Percentiles rank a stretch among this genome's conserved stretches.
These are phyloP conservation scores for Drosophila sp. DNA, from an alignment of 1,140 invertebrate genomes.

Conservation along the genomic window DNA sequence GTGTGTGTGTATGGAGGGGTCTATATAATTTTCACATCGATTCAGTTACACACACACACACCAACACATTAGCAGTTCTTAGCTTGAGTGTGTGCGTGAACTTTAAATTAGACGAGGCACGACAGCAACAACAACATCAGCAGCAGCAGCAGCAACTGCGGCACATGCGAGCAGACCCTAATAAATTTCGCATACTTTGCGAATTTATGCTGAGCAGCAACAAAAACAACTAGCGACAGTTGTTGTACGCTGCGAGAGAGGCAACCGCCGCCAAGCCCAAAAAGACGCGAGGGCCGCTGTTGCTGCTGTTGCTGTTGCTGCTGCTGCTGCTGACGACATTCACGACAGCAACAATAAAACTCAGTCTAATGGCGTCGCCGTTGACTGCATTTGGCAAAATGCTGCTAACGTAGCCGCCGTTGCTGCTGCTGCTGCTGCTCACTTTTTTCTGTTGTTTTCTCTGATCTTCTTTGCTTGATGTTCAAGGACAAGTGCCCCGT, in stretches of 20 bases:
- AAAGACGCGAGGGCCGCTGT: constrained; percentile 28
- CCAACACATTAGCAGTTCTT: constrained; percentile 21
- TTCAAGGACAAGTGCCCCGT: constrained; percentile 74
- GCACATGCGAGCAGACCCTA: constrained; percentile 74
- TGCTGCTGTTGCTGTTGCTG: constrained; percentile 25
- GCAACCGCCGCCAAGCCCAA: constrained; percentile 35
- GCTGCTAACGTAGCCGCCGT: constrained; percentile 47
- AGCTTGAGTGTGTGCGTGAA: constrained; percentile 57
- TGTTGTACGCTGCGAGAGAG: constrained; percentile 54
- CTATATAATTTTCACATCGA: constrained; percentile 30
- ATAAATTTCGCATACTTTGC: constrained; percentile 81
- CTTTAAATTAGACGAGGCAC: constrained; percentile 79
- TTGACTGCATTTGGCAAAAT: constrained; percentile 65
- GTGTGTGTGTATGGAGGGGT: constrained; percentile 4
- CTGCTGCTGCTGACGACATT: constrained; percentile 44
- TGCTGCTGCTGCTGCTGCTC: constrained; percentile 37
- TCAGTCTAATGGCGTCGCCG: constrained; percentile 63
- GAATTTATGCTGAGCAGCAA: constrained; percentile 76
- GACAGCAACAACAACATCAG: constrained; percentile 42
- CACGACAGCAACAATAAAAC: constrained; percentile 24
- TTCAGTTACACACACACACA: constrained; percentile 60
- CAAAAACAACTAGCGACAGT: constrained; percentile 61
- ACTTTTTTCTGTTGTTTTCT: constrained; percentile 58
- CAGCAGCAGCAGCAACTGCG: constrained; percentile 38
- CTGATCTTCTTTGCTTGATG: constrained; percentile 42